Base-by-base conservation (phyloP, 2,888 invertebrate species). In the Chloroclystis v-ata region DNA sequence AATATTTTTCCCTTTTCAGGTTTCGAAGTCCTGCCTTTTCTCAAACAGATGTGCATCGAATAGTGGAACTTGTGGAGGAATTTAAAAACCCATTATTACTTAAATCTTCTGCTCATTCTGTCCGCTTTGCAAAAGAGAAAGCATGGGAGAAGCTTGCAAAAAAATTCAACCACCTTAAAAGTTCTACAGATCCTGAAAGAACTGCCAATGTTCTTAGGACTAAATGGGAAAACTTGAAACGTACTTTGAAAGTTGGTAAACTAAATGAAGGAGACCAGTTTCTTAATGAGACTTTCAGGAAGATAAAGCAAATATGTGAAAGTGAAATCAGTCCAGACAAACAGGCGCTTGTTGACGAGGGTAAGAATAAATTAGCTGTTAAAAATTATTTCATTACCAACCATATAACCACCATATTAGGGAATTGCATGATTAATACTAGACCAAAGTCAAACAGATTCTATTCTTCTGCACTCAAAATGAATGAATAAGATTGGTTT, bases 211-310 rank as follows among this genome's bases (percentile, higher is more conserved):
- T 61, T 26, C 62, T 85, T 39, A 83, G 73, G 61, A 73, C 60
- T 1, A 86, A 84, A 60, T 85, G 82, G 82, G 77, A 78, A 3
- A 86, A 86, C 53, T 59, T 87, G 25, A 84, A 84, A 45, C 76
- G 65, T 32, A 61, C 63, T 13, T 75, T 72, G 6, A 70, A 71
- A 28, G 78, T 67, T 48, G 13, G 67, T 1, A 62, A 77, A 6
- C 75, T 75, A 46, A 79, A 78, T 57, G 44, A 77, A 47, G 58
- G 71, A 78, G 47, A 49, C 59, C 0, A 64, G 67, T 60, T 28
- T 28, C 30, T 70, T 71, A 69, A 71, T 57, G 49, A 73, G 1
- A 65, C 61, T 5, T 65, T 56, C 41, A 72, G 69, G 48, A 59
- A 77, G 39, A 60, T 78, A 1, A 43, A 61, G 10, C 33, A 28